Evolutionary conservation across 1,140 invertebrate species (phyloP).

Genomic region (Sycophaga agraensis): DNA sequence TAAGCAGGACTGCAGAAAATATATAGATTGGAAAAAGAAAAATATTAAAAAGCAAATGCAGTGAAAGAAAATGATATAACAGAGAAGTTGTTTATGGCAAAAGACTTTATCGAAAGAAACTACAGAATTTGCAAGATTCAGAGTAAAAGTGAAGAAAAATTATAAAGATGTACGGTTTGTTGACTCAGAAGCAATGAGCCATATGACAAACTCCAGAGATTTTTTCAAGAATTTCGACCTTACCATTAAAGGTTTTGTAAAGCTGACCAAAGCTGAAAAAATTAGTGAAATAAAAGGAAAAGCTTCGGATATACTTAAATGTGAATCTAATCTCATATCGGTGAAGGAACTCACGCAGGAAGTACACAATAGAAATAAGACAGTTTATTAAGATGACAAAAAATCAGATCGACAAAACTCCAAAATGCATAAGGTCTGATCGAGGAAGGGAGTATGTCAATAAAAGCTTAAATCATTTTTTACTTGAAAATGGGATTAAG

Average conservation of each 20-base stretch:
- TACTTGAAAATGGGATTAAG: too few relatives aligned
- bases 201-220: neutral
- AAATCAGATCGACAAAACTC: too few relatives aligned
- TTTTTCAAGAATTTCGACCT: neutral
- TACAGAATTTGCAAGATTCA: too few relatives aligned
- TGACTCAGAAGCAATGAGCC: neutral
- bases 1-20: constrained; percentile 18
- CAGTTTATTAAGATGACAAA: neutral
- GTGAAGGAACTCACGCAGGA: neutral
- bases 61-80: neutral
- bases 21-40: neutral
- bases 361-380: neutral
- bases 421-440: too few relatives aligned
- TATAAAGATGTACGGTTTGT: neutral
- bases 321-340: neutral
- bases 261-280: neutral
- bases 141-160: neutral
- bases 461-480: too few relatives aligned
- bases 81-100: neutral
- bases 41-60: neutral
- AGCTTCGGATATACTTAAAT: neutral
- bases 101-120: neutral
- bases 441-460: too few relatives aligned
- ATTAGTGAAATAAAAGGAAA: neutral
- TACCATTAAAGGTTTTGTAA: neutral